phyloP scores from a whole-genome alignment of 1,140 invertebrate species.

The Drosophila pruinosa region DNA sequence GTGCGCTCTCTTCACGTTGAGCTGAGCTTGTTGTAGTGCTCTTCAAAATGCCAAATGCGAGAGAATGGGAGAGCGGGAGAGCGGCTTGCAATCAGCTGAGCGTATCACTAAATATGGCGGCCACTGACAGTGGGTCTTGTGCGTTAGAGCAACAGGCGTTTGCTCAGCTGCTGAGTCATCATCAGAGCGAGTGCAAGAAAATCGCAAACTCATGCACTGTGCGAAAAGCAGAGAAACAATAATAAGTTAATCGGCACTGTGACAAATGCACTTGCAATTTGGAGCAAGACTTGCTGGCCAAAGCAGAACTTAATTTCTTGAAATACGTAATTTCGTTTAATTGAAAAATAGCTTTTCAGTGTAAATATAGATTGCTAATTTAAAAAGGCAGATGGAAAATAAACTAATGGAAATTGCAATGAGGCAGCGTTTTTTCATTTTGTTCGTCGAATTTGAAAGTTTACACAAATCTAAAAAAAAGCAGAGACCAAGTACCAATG shows the following conservation, averaged over 20 bases:
- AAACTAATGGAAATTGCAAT: slow-evolving; percentile 6
- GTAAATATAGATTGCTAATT: slow-evolving; percentile 7
- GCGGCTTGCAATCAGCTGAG: slow-evolving; percentile 17
- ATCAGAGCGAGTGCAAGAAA: not conserved
- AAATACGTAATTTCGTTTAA: not conserved
- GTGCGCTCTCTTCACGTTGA: slow-evolving; percentile 12
- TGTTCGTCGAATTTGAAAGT: slow-evolving; percentile 29
- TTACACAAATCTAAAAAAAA: slow-evolving; percentile 5
- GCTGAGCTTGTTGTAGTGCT: not conserved
- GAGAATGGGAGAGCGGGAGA: not conserved
- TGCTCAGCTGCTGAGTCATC: slow-evolving; percentile 51
- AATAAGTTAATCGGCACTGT: not conserved
- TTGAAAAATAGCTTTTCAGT: not conserved
- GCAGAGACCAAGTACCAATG: not conserved
- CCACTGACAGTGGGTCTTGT: not conserved
- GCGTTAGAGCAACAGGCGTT: slow-evolving; percentile 41
- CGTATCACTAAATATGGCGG: slow-evolving; percentile 17
- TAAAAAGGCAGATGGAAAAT: not conserved
- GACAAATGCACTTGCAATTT: not conserved
- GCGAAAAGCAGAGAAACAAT: not conserved
- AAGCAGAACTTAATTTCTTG: not conserved
- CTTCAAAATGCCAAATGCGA: not conserved
- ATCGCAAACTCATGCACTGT: slow-evolving; percentile 11
- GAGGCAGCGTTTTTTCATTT: not conserved
- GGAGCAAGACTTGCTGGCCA: not conserved